A percentile compares a stretch with the other conserved stretches of the same genome.
Evolutionary conservation across 2,113 vertebrate species (phyloP).

Genomic region (Synodontis membranacea): DNA sequence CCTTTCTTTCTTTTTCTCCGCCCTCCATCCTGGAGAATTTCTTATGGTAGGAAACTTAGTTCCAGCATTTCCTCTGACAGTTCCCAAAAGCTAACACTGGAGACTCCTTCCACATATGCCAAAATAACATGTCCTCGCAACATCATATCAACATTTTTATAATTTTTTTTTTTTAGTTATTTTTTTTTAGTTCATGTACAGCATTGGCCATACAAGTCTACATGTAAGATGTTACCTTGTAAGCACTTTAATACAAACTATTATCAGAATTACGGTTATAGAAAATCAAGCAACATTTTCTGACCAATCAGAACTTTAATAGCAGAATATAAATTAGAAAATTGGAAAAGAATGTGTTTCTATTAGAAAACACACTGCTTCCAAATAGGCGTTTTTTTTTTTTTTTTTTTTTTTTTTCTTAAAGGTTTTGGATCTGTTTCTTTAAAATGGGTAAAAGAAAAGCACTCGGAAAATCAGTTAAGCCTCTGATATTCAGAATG

Average conservation of each 20-base stretch:
- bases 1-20: neutral
- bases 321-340: neutral
- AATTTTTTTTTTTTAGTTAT: neutral
- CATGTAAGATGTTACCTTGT: neutral
- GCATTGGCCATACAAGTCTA: neutral
- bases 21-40: neutral
- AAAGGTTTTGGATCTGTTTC: neutral
- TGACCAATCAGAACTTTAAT: neutral
- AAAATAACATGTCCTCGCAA: neutral
- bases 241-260: neutral
- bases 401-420: neutral
- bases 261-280: neutral
- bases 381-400: too few species aligned
- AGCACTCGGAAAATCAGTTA: neutral
- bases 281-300: neutral
- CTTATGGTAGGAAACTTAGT: neutral
- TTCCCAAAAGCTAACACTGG: neutral
- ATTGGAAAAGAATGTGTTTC: neutral
- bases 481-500: conserved; percentile 21
- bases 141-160: neutral
- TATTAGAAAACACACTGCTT: neutral
- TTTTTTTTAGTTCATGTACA: neutral
- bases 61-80: neutral
- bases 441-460: neutral
- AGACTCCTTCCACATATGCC: neutral